A percentile compares a stretch with the other conserved stretches of the same genome.
These are phyloP conservation scores for Bubalus kerabau DNA, from an alignment of 2,113 vertebrate species.

Conservation along the genomic window DNA sequence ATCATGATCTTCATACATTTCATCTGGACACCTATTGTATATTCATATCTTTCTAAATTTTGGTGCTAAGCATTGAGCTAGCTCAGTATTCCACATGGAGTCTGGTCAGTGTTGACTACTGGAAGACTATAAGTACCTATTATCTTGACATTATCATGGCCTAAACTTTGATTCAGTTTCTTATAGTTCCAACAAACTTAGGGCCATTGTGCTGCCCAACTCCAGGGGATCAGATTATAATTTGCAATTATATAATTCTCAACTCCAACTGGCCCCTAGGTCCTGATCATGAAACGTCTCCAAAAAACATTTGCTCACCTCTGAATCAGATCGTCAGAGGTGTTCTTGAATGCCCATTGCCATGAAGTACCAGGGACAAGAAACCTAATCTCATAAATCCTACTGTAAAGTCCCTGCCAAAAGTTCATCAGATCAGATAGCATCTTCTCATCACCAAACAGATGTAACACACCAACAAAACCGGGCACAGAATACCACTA, in stretches of 20 bases:
- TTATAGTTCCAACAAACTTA: not conserved
- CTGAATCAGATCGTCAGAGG: not conserved
- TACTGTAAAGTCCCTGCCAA: not conserved
- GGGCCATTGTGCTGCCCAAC: not conserved
- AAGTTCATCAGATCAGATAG: not conserved
- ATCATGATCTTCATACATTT: not conserved
- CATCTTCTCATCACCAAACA: not conserved
- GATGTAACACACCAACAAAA: not conserved
- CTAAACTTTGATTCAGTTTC: not conserved
- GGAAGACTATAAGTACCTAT: not conserved
- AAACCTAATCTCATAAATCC: not conserved
- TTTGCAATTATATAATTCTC: not conserved
- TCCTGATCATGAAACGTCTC: not conserved
- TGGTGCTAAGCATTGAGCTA: not conserved
- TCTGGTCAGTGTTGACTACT: not conserved
- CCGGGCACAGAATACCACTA: not conserved
- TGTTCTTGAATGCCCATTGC: not conserved
- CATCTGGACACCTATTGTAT: not conserved
- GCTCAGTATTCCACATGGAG: not conserved
- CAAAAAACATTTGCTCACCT: not conserved
- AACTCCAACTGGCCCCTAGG: not conserved
- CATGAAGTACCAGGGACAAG: not conserved
- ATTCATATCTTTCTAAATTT: constrained; percentile 19
- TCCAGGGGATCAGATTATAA: not conserved
- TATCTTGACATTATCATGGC: not conserved